Base-by-base conservation (phyloP, 2,888 invertebrate genomes). In the Macroteleia sp. region DNA sequence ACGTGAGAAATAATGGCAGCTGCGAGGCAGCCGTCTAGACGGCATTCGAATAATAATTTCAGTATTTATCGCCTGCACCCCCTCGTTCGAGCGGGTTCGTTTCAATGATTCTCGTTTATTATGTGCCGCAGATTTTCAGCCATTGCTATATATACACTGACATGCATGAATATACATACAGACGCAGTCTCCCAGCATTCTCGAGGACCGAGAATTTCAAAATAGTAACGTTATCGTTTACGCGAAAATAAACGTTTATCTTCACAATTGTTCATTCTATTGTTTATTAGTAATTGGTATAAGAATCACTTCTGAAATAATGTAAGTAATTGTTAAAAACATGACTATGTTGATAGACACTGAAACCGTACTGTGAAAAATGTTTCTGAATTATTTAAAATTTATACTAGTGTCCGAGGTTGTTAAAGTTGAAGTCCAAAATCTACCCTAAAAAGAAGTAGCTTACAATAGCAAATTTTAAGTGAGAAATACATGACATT, bases 1-100 rank as follows among this genome's bases (percentile, higher is more conserved):
- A 79, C 79, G 79, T 79, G 79, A 79, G 75, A 67, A 79, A 79
- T 79, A 79, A 79, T 71, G 75, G 75, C 79, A 75, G 75, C 75
- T 75, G 79, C 71, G 71, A 66, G 19, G 71, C 79, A 71, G 67
- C 79, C 71, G 76, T 79, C 79, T 75, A 79, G 76, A 79, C 79
- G 64, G 79, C 50, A 73, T 76, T 79, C 71, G 75, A 76, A 79
- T 79, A 71, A 79, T 79, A 79, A 79, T 74, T 79, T 75, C 74
- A 79, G 78, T 75, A 79, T 79, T 79, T 70, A 79, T 79, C 77
- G 73, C 69, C 64, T 50, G 69, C 77, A 73, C 77, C 73, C 77
- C 73, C 69, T 69, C 62, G 57, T 66, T 57, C 66, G 22, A 41
- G 62, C 76, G 69, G 52, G 67, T 66, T 62, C 61, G 62, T 77